phyloP scores from a whole-genome alignment of 2,888 invertebrate species.

The Agriopis aurantiaria region DNA sequence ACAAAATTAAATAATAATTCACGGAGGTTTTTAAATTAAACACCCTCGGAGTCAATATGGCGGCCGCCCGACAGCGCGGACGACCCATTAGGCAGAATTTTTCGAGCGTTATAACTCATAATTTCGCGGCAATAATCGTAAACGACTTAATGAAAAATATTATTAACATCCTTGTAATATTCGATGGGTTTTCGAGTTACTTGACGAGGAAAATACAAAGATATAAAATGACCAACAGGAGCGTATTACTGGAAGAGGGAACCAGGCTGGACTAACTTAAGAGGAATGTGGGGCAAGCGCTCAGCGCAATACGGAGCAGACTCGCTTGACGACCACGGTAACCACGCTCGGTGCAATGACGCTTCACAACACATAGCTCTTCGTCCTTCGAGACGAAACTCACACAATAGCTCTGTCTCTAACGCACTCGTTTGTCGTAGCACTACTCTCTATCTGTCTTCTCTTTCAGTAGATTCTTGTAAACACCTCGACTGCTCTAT shows the following conservation, averaged over 20 bases:
- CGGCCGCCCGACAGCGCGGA: conserved; percentile 36
- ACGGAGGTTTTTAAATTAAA: conserved; percentile 61
- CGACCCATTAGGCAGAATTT: conserved; percentile 43
- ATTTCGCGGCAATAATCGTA: conserved; percentile 56
- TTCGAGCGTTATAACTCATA: conserved; percentile 56
- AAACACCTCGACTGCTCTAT: conserved; percentile 36
- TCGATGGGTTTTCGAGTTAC: conserved; percentile 34
- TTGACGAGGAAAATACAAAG: conserved; percentile 36
- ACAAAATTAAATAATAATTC: conserved; percentile 63
- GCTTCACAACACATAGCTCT: conserved; percentile 29
- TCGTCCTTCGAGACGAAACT: conserved; percentile 19
- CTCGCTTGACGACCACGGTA: conserved; percentile 71
- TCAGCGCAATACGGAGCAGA: conserved; percentile 53
- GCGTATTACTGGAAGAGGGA: conserved; percentile 91
- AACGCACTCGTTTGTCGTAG: conserved; percentile 36
- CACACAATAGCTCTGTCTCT: conserved; percentile 44
- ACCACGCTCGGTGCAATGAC: conserved; percentile 44
- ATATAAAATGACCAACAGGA: conserved; percentile 78
- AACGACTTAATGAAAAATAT: conserved; percentile 56
- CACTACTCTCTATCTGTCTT: conserved; percentile 35
- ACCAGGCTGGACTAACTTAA: conserved; percentile 92
- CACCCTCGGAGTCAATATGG: conserved; percentile 55
- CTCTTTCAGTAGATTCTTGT: conserved; percentile 37
- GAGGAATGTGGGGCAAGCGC: conserved; percentile 93
- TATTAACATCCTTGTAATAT: conserved; percentile 38